These are phyloP conservation scores for Anagrus nilaparvatae DNA, from an alignment of 1,140 invertebrate genomes.

Conservation along the genomic window DNA sequence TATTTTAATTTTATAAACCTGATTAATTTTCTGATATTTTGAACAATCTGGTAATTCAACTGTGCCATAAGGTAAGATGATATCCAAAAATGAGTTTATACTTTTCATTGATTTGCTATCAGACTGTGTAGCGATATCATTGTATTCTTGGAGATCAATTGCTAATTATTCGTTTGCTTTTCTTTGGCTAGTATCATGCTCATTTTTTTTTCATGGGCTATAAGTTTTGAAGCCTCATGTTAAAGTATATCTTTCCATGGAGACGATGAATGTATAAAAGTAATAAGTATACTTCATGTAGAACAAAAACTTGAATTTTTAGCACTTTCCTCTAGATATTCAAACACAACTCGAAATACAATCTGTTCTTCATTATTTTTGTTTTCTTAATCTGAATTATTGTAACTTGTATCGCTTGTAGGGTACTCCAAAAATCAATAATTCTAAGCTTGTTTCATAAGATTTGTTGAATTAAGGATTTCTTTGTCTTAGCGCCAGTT, in stretches of 20 bases:
- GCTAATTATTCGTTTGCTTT: too few species aligned
- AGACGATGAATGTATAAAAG: constrained; percentile 43
- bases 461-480: constrained; percentile 4
- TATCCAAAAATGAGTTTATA: too few species aligned
- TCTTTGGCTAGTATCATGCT: neutral
- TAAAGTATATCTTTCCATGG: constrained; percentile 33
- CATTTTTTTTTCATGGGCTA: too few species aligned
- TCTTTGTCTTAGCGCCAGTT: constrained; percentile 1
- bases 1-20: constrained; percentile 1
- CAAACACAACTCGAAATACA: too few species aligned
- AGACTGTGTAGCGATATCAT: too few species aligned
- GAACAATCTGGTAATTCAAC: constrained; percentile 11
- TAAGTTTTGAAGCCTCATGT: constrained; percentile 17
- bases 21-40: constrained; percentile 7
- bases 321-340: constrained; percentile 58
- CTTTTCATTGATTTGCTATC: too few species aligned
- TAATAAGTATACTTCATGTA: constrained; percentile 52
- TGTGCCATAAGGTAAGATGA: constrained; percentile 15
- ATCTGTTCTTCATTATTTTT: constrained; percentile 47
- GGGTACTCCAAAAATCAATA: constrained; percentile 20
- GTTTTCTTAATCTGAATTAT: constrained; percentile 32
- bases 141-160: too few species aligned
- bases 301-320: constrained; percentile 61
- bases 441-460: constrained; percentile 9
- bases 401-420: constrained; percentile 36